These are phyloP conservation scores for Lasioglossum leucozonium DNA, from an alignment of 2,888 invertebrate genomes.

Conservation along the genomic window DNA sequence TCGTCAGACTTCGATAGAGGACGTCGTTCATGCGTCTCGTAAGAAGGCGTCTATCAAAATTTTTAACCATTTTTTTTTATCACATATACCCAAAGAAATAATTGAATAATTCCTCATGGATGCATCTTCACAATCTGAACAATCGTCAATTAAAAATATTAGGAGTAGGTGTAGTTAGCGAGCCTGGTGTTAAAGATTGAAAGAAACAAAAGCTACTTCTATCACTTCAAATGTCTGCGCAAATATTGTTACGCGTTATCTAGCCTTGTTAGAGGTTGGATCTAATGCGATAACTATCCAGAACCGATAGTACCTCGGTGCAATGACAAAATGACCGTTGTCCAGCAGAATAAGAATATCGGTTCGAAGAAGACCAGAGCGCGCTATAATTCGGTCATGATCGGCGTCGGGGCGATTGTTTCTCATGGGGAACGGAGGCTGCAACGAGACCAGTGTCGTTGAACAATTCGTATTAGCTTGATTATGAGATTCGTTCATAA, in stretches of 20 bases:
- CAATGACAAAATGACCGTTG: neutral
- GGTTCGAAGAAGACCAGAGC: neutral
- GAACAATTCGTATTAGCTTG: slow-evolving; percentile 59
- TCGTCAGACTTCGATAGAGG: too few relatives aligned
- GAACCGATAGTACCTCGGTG: neutral
- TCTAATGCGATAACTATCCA: neutral
- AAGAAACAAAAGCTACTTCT: too few relatives aligned
- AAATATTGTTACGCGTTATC: neutral
- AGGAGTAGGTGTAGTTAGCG: too few relatives aligned
- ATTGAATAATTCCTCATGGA: neutral
- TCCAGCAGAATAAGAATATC: neutral
- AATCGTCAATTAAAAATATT: too few relatives aligned
- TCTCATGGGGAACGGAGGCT: slow-evolving; percentile 39
- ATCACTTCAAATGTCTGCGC: neutral
- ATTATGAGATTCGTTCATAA: slow-evolving; percentile 60
- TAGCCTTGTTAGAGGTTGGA: neutral
- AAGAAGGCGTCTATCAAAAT: neutral
- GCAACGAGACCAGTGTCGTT: slow-evolving; percentile 52
- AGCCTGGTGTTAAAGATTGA: too few relatives aligned
- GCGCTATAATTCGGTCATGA: neutral
- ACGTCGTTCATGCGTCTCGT: neutral
- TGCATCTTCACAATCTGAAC: neutral
- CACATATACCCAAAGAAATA: neutral
- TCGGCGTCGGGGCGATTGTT: slow-evolving; percentile 28
- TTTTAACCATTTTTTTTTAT: neutral